phyloP scores from a whole-genome alignment of 2,888 invertebrate species.

The Congeria kusceri region DNA sequence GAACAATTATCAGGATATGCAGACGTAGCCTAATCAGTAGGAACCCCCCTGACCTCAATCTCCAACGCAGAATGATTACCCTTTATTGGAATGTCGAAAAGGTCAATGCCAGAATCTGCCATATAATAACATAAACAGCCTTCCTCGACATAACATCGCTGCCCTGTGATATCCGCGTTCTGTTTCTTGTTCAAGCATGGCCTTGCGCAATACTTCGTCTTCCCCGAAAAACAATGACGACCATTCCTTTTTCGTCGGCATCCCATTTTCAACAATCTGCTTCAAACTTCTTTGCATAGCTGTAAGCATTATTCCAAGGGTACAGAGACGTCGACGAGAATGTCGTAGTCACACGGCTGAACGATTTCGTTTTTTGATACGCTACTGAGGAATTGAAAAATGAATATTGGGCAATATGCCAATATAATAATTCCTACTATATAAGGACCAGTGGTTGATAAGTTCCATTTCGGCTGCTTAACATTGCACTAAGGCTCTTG shows the following conservation, averaged over 20 bases:
- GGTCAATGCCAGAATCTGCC: slow-evolving; percentile 9
- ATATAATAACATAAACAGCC: slow-evolving; percentile 8
- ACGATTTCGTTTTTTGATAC: slow-evolving; percentile 27
- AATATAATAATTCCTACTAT: slow-evolving; percentile 37
- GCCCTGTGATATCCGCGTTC: slow-evolving; percentile 11
- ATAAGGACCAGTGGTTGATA: slow-evolving; percentile 19
- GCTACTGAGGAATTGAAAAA: slow-evolving; percentile 14
- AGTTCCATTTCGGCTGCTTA: no score
- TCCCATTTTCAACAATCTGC: slow-evolving; percentile 14
- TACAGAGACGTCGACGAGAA: no score
- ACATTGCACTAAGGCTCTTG: no score
- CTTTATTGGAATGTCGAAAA: no score
- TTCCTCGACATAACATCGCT: background rate
- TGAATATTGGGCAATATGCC: slow-evolving; percentile 39
- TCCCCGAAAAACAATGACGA: slow-evolving; percentile 13
- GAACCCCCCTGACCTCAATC: no score
- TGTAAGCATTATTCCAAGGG: no score
- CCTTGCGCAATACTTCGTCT: slow-evolving; percentile 1
- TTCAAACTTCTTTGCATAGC: slow-evolving; percentile 14
- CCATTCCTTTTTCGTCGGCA: background rate
- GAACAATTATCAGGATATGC: no score
- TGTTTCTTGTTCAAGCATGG: background rate
- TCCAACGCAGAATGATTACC: no score
- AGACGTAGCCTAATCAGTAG: no score
- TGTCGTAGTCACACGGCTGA: slow-evolving; percentile 1